These are phyloP conservation scores for Enoplosus armatus DNA, from an alignment of 2,797 vertebrate species.

Conservation along the genomic window DNA sequence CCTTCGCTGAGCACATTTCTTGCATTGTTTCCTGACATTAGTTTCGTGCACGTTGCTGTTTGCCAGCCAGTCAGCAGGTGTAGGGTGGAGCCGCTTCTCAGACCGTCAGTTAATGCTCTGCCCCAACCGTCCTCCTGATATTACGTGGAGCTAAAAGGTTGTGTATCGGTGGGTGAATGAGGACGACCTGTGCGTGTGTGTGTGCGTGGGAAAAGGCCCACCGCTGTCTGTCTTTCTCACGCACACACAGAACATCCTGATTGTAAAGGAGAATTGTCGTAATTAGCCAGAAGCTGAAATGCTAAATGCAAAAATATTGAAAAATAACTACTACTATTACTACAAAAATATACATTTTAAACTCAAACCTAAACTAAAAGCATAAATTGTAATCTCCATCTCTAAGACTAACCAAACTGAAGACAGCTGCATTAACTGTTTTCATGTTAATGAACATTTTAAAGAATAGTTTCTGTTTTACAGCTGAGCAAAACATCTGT, in stretches of 20 bases:
- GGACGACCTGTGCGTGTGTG: neutral
- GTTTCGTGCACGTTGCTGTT: slow-evolving; percentile 10
- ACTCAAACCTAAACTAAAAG: neutral
- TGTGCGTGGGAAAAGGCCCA: slow-evolving; percentile 17
- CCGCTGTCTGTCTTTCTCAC: slow-evolving; percentile 30
- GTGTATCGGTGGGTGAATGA: neutral
- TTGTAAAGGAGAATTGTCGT: too few relatives aligned
- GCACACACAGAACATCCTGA: neutral
- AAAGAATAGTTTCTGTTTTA: slow-evolving; percentile 36
- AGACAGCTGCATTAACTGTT: slow-evolving; percentile 15
- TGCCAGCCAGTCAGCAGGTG: slow-evolving; percentile 64
- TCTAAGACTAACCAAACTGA: neutral
- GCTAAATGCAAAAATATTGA: neutral
- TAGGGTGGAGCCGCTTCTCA: slow-evolving; percentile 68
- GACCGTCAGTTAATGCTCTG: slow-evolving; percentile 60
- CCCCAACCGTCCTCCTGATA: slow-evolving; percentile 79
- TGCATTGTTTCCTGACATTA: slow-evolving; percentile 33
- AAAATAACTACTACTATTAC: neutral
- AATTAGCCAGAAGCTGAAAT: neutral
- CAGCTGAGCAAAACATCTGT: slow-evolving; percentile 12
- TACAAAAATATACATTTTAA: neutral
- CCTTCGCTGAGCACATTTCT: neutral
- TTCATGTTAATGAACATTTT: neutral
- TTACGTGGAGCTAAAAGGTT: slow-evolving; percentile 77
- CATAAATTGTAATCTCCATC: neutral